These are phyloP conservation scores for Zaprionus obscuricornis DNA, from an alignment of 2,888 invertebrate genomes.

Conservation along the genomic window DNA sequence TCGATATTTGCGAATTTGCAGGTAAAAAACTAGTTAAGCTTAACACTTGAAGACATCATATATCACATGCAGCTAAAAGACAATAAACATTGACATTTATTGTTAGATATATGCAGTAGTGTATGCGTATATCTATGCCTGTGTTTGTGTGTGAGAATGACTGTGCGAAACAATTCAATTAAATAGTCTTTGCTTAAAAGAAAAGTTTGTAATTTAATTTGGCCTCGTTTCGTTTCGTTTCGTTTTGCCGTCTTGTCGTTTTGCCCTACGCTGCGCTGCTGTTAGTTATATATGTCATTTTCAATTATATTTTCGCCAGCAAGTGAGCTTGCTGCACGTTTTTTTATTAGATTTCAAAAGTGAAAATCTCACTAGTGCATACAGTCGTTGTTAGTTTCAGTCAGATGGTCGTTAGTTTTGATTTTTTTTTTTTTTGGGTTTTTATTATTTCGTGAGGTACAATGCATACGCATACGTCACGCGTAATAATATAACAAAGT, in stretches of 20 bases:
- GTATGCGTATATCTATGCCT: background rate
- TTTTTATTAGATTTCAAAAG: constrained; percentile 65
- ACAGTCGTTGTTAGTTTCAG: too few species aligned
- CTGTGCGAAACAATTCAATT: constrained; percentile 53
- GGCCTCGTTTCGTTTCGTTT: constrained; percentile 44
- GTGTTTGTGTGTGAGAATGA: background rate
- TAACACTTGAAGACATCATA: too few species aligned
- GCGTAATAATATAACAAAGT: constrained; percentile 28
- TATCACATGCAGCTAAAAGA: constrained; percentile 36
- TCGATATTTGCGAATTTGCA: too few species aligned
- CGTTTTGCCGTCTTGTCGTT: constrained; percentile 11
- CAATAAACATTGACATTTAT: constrained; percentile 30
- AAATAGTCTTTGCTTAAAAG: constrained; percentile 66
- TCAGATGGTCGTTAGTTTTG: too few species aligned
- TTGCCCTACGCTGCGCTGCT: too few species aligned
- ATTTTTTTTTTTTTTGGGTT: too few species aligned
- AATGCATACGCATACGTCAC: too few species aligned
- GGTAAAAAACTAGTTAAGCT: too few species aligned
- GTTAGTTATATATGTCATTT: too few species aligned
- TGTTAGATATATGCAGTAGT: background rate
- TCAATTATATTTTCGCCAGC: constrained; percentile 46
- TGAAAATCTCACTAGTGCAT: constrained; percentile 30
- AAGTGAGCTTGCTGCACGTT: constrained; percentile 12
- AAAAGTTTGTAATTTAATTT: constrained; percentile 72
- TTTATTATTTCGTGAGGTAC: too few species aligned